Evolutionary conservation across 2,113 vertebrate genomes (phyloP), one percentile per base, ranked within the genome.

Genomic region (Lepisosteus osseus): DNA sequence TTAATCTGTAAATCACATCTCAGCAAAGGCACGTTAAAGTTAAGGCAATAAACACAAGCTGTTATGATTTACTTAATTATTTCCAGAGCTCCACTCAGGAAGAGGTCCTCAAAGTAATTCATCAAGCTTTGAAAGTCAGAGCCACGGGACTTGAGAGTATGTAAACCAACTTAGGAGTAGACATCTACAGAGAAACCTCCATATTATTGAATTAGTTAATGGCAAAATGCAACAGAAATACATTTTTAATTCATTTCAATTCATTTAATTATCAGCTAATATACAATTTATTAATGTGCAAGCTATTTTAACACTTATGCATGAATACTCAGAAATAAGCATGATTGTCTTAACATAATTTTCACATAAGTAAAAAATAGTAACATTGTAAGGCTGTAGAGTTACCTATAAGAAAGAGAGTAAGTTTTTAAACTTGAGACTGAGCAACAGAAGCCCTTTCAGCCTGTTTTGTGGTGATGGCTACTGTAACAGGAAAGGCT

Each of bases 41-140:
- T 29, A 43, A 57, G 72, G 15, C 54, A 67, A 45, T 42, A 57
- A 13, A 41, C 72, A 54, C 29, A 1, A 12, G 72, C 47, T 29
- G 17, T 15, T 55, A 57, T 62, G 65, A 42, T 73, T 67, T 43
- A 43, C 65, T 42, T 73, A 73, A 73, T 67, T 68, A 3, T 40
- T 68, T 73, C 65, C 72, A 73, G 72, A 73, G 29, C 51, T 12
- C n/a, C 40, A 17, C 9, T 59, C 9, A 6, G 65, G 65, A 67
- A 55, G 64, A 43, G 15, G 61, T 14, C 29, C 13, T 15, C 56
- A 61, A 63, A 68, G 67, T 45, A 70, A 61, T 8, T 12, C 56
- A 5, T 7, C 42, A 47, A n/a, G 14, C 41, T 68, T 57, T 54
- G 44, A 63, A 59, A 68, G 51, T 40, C 47, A 51, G 59, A 9